Evolutionary conservation across 2,888 invertebrate species (phyloP), one percentile per base, ranked within the genome.

Genomic region (Argyresthia goedartella): DNA sequence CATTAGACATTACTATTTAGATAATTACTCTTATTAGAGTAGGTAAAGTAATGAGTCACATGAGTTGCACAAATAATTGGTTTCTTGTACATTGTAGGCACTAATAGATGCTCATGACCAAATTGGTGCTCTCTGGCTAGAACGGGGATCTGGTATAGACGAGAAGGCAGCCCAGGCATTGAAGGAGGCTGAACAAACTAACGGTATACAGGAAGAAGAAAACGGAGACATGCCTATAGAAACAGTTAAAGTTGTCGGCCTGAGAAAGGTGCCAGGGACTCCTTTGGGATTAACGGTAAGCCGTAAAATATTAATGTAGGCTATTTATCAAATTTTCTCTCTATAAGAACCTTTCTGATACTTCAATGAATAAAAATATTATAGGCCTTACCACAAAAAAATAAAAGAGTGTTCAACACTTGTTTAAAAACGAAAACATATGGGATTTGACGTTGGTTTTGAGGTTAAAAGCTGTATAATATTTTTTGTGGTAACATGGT

Each of bases 71-170:
- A 25, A 25, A 25, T 25, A 6, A 25, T 25, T 2, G 6, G 25
- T 25, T 25, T 25, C 25, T 25, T 25, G 25, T 25, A 25, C 25
- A 53, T 76, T 70, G 53, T 76, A 93, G 91, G 93, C 94, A 42
- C 87, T 98, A 58, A 85, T 97, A 61, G 92, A 93, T 67, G 93
- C 95, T 56, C 97, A 98, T 90, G 97, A 98, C 89, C 91, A 92
- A 76, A 91, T 97, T 69, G 95, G 95, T 48, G 89, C 76, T 58
- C 71, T 87, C 66, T 87, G 87, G 87, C 60, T 87, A 41, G 78
- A 91, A 57, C 81, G 89, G 66, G 87, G 87, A 47, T 81, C 82
- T 35, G 79, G 82, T 15, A 76, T 87, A 64, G 89, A 89, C 72
- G 81, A 86, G 55, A 76, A 77, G 48, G 66, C 76, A 42, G 70